A percentile compares a stretch with the other conserved stretches of the same genome.
Conservation (phyloP, 2,797 vertebrate genomes). For the Pangasius macronema region DNA sequence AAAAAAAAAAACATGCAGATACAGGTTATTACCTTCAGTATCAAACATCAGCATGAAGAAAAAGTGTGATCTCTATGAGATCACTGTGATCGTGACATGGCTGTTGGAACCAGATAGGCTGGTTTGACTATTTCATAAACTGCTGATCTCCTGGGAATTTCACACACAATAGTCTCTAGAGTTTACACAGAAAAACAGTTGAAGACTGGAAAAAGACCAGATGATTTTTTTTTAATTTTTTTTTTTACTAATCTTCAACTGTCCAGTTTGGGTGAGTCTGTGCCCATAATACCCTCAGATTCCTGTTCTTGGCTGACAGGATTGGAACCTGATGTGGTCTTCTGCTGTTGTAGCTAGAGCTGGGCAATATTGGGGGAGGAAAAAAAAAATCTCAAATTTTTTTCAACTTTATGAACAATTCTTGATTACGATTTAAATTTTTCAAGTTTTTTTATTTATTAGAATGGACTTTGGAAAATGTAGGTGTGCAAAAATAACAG, state of each 20-base stretch:
- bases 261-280: too few species aligned
- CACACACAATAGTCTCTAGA: not conserved
- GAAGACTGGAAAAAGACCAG: too few species aligned
- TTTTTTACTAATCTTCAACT: too few species aligned
- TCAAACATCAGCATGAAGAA: not conserved
- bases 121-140: not conserved
- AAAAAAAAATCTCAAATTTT: too few species aligned
- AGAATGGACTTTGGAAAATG: too few species aligned
- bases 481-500: too few species aligned
- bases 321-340: not conserved
- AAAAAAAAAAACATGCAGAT: not conserved
- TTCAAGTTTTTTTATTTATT: too few species aligned
- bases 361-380: too few species aligned
- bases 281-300: not conserved
- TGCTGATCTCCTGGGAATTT: not conserved
- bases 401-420: too few species aligned
- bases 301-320: not conserved
- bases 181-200: not conserved
- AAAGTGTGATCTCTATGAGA: not conserved
- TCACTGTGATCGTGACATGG: not conserved
- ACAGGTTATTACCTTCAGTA: not conserved
- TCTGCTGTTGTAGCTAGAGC: too few species aligned
- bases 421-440: too few species aligned
- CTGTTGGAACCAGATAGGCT: not conserved
- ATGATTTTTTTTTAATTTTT: too few species aligned